Base-by-base conservation (phyloP, 37 sponge, comb jelly and placozoan species). In the Beroe ovata region DNA sequence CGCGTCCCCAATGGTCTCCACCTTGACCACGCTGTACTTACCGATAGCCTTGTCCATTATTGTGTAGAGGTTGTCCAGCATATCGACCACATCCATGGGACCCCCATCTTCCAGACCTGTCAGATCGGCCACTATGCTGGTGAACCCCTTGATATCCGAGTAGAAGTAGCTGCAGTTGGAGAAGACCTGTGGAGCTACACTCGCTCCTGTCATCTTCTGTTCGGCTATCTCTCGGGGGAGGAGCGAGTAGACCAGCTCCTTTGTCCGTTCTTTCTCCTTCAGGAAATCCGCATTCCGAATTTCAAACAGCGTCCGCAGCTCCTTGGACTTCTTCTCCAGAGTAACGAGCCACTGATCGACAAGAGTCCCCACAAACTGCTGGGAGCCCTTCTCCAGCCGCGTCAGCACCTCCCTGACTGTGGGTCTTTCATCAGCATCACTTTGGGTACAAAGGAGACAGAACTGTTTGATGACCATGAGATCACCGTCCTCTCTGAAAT, bases 91-190 rank as follows among this genome's bases (percentile, higher is more conserved):
- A n/a, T 42, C 54, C 84, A 77, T 77, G 8, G 84, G 84, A n/a
- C 84, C 84, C 2, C 84, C 84, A 19, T 42, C 84, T 19, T 39
- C 47, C 28, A 42, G 20, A 25, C 41, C 25, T 8, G 84, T 39
- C 41, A 77, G 84, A 40, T 77, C 84, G 1, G 42, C 54, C 8
- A 77, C 84, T 21, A 77, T 77, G 28, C 84, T 77, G 41, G 84
- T 77, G 54, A 77, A 77, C 1, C 84, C 84, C 38, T 77, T 38
- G 26, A 77, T 77, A 54, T 77, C 84, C 1, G 84, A 77, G 84
- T 77, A 77, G 47, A 77, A 77, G 84, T 42, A 77, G 47, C 84
- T 77, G 84, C 84, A 77, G 84, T 77, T 42, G 8, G 84, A 77
- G 38, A 77, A 77, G 36, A 42, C 54, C 25, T 77, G 84, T 16